Percentiles rank a stretch among this genome's conserved stretches.
Evolutionary conservation across 2,797 vertebrate species (phyloP).

Genomic region (Molossus alvarezi): DNA sequence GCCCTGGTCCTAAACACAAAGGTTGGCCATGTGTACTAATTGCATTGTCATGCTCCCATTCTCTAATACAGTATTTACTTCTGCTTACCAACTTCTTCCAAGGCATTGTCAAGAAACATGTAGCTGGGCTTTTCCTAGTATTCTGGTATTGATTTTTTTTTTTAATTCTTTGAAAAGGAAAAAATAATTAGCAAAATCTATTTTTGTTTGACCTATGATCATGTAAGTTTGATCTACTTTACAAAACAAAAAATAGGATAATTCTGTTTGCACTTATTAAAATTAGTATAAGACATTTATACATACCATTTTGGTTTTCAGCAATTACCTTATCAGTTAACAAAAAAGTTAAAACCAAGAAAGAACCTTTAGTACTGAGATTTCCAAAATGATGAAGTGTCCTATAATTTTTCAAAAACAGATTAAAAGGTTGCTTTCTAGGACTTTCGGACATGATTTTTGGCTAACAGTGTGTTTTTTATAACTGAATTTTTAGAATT

Average conservation of each 20-base stretch:
- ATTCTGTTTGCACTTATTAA: slow-evolving; percentile 11
- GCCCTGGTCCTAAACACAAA: neutral
- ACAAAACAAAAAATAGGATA: neutral
- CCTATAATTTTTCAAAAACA: slow-evolving; percentile 2
- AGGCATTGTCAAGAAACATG: slow-evolving; percentile 37
- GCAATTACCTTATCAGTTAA: neutral
- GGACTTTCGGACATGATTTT: neutral
- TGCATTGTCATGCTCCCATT: neutral
- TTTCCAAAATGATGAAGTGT: slow-evolving; percentile 36
- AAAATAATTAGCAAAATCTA: slow-evolving; percentile 14
- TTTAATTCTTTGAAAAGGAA: neutral
- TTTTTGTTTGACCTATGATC: slow-evolving; percentile 7
- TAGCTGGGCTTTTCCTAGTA: slow-evolving; percentile 30
- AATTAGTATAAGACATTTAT: neutral
- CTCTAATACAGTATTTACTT: neutral
- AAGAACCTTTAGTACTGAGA: neutral
- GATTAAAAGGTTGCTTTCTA: slow-evolving; percentile 50
- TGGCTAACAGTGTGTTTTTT: neutral
- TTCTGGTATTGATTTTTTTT: neutral
- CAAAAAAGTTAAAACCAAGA: slow-evolving; percentile 10
- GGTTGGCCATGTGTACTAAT: neutral
- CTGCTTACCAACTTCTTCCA: slow-evolving; percentile 21
- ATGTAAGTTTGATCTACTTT: slow-evolving; percentile 36
- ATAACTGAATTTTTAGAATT: slow-evolving; percentile 29
- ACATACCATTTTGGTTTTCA: neutral